Evolutionary conservation across 2,113 vertebrate species (phyloP).

Genomic region (Setophaga kirtlandii): DNA sequence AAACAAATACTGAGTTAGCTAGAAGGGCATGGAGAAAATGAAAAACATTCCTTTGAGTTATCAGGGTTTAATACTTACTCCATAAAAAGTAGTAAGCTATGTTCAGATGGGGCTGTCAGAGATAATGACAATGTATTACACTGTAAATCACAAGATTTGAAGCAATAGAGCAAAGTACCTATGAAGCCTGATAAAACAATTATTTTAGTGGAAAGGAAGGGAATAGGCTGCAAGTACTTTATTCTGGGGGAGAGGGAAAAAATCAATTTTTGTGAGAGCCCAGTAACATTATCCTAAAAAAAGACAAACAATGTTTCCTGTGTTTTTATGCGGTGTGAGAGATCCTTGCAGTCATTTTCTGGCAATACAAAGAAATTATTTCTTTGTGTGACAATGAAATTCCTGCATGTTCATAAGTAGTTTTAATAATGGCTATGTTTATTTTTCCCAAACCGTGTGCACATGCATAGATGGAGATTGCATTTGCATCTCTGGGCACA

Average conservation of each 20-base stretch:
- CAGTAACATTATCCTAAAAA: conserved; percentile 44
- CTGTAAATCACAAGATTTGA: conserved; percentile 51
- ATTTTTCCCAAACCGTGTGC: neutral
- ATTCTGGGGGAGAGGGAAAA: neutral
- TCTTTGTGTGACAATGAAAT: conserved; percentile 9
- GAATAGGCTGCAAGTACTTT: neutral
- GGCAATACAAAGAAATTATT: conserved; percentile 4
- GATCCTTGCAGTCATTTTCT: conserved; percentile 10
- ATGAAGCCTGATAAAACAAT: conserved; percentile 33
- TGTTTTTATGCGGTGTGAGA: neutral
- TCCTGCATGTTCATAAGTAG: neutral
- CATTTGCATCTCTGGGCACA: neutral
- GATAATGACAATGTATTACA: conserved; percentile 48
- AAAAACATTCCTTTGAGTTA: neutral
- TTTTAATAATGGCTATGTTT: neutral
- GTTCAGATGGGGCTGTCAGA: conserved; percentile 29
- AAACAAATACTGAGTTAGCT: neutral
- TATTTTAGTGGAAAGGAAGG: conserved; percentile 40
- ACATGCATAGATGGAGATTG: neutral
- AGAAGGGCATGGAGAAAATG: neutral
- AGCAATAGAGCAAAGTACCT: conserved; percentile 34
- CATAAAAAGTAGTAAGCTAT: conserved; percentile 10
- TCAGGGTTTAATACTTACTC: neutral
- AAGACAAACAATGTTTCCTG: neutral
- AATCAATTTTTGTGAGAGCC: conserved; percentile 29